phyloP scores from a whole-genome alignment of 2,797 vertebrate genomes.

The Enteromius treurensis region DNA sequence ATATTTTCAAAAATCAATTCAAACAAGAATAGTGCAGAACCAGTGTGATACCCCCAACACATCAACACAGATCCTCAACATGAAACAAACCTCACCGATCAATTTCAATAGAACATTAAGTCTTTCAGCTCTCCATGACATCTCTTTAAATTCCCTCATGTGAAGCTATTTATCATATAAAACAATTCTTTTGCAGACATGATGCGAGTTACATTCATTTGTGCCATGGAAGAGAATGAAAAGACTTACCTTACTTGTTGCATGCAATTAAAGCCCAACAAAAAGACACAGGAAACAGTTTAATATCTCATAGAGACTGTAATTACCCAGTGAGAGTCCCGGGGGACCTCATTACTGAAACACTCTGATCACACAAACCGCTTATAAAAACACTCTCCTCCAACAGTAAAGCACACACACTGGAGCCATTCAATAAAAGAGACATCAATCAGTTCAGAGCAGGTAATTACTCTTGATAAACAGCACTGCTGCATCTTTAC shows the following conservation, averaged over 20 bases:
- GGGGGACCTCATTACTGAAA: conserved; percentile 88
- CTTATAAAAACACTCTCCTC: conserved; percentile 86
- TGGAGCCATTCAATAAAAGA: conserved; percentile 77
- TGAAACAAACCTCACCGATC: conserved; percentile 53
- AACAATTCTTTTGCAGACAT: conserved; percentile 76
- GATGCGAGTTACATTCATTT: conserved; percentile 76
- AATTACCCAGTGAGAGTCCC: conserved; percentile 87
- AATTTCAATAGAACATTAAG: conserved; percentile 60
- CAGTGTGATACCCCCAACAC: conserved; percentile 30
- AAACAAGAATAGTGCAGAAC: conserved; percentile 44
- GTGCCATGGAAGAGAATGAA: conserved; percentile 72
- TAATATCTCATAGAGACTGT: conserved; percentile 82
- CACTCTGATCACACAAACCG: conserved; percentile 78
- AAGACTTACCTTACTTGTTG: conserved; percentile 81
- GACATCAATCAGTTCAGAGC: conserved; percentile 82
- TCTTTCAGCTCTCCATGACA: conserved; percentile 69
- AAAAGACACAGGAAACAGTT: conserved; percentile 80
- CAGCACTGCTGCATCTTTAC: conserved; percentile 80
- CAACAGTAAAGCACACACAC: conserved; percentile 83
- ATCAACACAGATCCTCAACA: conserved; percentile 48
- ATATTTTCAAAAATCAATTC: conserved; percentile 34
- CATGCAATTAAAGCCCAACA: conserved; percentile 84
- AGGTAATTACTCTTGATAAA: conserved; percentile 85
- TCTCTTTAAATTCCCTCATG: conserved; percentile 75
- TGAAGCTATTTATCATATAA: conserved; percentile 78